A percentile compares a stretch with the other conserved stretches of the same genome.
These are phyloP conservation scores for Nesoenas mayeri DNA, from an alignment of 2,113 vertebrate genomes.

Conservation along the genomic window DNA sequence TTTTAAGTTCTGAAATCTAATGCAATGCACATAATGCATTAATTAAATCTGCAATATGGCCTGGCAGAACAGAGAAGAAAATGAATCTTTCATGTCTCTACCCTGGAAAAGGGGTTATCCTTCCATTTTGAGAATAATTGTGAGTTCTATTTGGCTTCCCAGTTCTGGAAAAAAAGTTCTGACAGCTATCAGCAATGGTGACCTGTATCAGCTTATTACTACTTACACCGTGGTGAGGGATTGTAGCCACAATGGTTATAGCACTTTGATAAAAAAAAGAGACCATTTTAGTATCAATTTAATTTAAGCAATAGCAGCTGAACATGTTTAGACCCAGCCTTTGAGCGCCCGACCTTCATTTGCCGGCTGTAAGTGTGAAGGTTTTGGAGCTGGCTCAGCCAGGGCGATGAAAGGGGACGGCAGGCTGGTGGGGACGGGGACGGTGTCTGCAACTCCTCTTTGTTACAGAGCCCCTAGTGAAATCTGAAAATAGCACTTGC, in stretches of 20 bases:
- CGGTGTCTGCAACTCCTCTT: slow-evolving; percentile 52
- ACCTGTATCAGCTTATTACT: background rate
- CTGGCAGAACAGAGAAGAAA: background rate
- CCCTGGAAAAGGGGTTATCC: slow-evolving; percentile 7
- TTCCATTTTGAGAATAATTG: slow-evolving; percentile 34
- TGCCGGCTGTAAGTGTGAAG: slow-evolving; percentile 20
- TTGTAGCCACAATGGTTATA: slow-evolving; percentile 17
- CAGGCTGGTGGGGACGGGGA: slow-evolving; percentile 49
- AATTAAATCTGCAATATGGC: background rate
- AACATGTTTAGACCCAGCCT: slow-evolving; percentile 23
- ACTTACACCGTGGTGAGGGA: background rate
- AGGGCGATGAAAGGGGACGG: slow-evolving; percentile 48
- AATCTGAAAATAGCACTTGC: slow-evolving; percentile 67
- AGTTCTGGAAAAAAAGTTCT: background rate
- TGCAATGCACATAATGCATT: background rate
- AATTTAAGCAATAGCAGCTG: slow-evolving; percentile 35
- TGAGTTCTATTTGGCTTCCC: slow-evolving; percentile 43
- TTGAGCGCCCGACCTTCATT: slow-evolving; percentile 36
- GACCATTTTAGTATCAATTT: slow-evolving; percentile 52
- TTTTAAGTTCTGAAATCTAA: slow-evolving; percentile 7
- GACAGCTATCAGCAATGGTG: background rate
- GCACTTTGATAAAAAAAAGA: slow-evolving; percentile 41
- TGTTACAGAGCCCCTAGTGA: slow-evolving; percentile 55
- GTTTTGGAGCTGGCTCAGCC: slow-evolving; percentile 13
- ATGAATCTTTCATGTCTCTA: background rate